Evolutionary conservation across 2,888 invertebrate species (phyloP), one percentile per base, ranked within the genome.

Genomic region (Limnephilus lunatus): DNA sequence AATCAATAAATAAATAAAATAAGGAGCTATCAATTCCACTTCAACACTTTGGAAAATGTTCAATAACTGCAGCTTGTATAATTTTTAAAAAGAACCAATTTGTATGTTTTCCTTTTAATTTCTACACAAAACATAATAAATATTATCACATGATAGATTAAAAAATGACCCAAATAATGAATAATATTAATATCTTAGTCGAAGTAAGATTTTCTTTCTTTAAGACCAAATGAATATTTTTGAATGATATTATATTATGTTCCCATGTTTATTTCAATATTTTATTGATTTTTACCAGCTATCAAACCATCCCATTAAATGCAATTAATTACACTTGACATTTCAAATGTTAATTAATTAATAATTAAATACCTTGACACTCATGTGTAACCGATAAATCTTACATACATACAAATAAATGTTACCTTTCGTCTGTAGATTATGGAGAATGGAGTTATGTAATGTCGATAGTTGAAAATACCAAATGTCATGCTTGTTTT

Each of bases 21-120:
- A n/a, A n/a, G 68, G 9, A 68, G 25, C 7, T n/a, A 25, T 25
- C 25, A 25, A 68, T 25, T 68, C 7, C 25, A 53, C 25, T 68
- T 25, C 68, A n/a, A 25, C 7, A 68, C 9, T 25, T 68, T 68
- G 25, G 9, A 5, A 53, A 53, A 15, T 53, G 39, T 48, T 48
- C 48, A 2, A 14, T 48, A 48, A 48, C 44, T 48, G 44, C 14
- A 48, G 44, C 14, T 48, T 48, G 1, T 2, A 19, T 25, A 68
- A 19, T 68, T 25, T 68, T 4, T 0, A 4, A 53, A 25, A 68
- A 68, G 4, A 68, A 25, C 7, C 15, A 32, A 32, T 85, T 85
- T 85, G 85, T 9, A 85, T 39, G 85, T 85, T 85, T 85, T 85
- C 25, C 85, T 85, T 85, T 85, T 25, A 39, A 39, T 85, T 85